Percentiles rank a stretch among this genome's conserved stretches.
These are phyloP conservation scores for Acomys russatus DNA, from an alignment of 2,797 vertebrate species.

Conservation along the genomic window DNA sequence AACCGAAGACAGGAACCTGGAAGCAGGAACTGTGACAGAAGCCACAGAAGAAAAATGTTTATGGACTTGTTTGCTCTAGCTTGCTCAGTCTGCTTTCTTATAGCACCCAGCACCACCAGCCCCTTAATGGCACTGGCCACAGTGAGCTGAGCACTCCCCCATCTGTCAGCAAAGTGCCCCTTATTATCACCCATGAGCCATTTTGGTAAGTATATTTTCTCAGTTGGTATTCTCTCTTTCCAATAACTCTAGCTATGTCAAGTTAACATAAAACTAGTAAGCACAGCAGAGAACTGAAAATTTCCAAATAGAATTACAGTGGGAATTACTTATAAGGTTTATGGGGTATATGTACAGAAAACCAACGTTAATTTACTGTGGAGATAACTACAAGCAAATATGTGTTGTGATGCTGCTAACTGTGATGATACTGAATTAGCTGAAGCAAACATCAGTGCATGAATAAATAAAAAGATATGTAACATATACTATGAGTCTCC, in stretches of 20 bases:
- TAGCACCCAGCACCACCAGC: neutral
- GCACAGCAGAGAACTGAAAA: neutral
- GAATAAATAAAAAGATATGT: too few relatives aligned
- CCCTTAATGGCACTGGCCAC: neutral
- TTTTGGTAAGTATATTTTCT: neutral
- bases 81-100: too few relatives aligned
- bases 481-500: neutral
- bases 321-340: neutral
- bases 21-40: too few relatives aligned
- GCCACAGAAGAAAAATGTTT: too few relatives aligned
- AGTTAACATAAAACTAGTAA: too few relatives aligned
- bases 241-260: too few relatives aligned
- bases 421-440: neutral
- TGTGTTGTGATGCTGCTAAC: neutral
- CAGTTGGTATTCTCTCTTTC: neutral
- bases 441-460: neutral
- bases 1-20: neutral
- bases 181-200: neutral
- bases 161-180: neutral
- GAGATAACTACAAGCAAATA: neutral
- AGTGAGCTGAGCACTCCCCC: neutral
- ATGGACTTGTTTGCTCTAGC: too few relatives aligned
- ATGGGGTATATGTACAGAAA: neutral
- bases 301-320: neutral
- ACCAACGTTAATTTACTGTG: neutral